Conservation (phyloP, 2,113 vertebrate species). For the Sciurus niger region DNA sequence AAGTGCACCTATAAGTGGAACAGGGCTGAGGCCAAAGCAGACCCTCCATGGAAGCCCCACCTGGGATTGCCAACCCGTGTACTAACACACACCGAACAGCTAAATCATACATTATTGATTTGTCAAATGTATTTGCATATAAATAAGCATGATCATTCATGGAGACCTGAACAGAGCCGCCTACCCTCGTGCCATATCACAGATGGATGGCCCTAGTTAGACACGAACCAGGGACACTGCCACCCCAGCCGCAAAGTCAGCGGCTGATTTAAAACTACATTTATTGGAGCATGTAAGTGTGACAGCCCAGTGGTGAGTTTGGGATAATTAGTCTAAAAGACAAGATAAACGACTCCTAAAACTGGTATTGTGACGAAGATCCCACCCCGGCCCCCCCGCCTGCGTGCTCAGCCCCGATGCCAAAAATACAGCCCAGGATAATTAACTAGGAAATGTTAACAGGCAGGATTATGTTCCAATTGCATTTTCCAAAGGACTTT, state of each 20-base stretch:
- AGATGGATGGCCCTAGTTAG: constrained; percentile 93
- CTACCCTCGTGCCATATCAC: constrained; percentile 90
- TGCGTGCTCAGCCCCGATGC: constrained; percentile 91
- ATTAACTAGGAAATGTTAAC: constrained; percentile 92
- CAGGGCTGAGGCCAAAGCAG: background rate
- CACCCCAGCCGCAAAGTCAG: constrained; percentile 88
- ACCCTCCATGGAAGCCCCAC: constrained; percentile 63
- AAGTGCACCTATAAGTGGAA: background rate
- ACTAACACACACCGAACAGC: constrained; percentile 87
- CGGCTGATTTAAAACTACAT: constrained; percentile 92
- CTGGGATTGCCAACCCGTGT: constrained; percentile 82
- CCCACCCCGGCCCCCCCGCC: constrained; percentile 85
- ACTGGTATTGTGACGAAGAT: constrained; percentile 94
- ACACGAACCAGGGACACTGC: constrained; percentile 88
- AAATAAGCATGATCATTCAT: constrained; percentile 93
- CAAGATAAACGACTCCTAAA: constrained; percentile 99
- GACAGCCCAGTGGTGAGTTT: constrained; percentile 93
- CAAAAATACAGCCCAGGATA: constrained; percentile 96
- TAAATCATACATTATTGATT: constrained; percentile 94
- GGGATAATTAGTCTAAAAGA: constrained; percentile 95
- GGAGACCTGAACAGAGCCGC: constrained; percentile 87
- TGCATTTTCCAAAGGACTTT: constrained; percentile 90
- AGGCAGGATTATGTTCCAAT: constrained; percentile 90
- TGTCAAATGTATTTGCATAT: constrained; percentile 93
- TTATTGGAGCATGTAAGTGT: constrained; percentile 95